Conservation (phyloP, 64 coral and sea anemone species). For the Montipora foliosa region DNA sequence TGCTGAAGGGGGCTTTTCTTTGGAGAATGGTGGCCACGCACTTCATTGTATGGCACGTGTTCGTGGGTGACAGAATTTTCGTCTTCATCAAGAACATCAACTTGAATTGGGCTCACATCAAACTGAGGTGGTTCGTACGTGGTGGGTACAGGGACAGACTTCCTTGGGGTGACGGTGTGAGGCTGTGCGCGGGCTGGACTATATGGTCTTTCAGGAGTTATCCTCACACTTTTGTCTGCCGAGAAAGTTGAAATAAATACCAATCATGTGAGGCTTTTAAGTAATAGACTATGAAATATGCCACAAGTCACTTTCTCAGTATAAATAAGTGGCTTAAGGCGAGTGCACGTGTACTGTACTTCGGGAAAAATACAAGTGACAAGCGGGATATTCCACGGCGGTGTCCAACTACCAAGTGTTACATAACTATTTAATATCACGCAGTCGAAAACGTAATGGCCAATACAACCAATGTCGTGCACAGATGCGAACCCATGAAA, state of each 20-base stretch:
- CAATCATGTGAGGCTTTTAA: not conserved
- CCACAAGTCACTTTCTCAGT: no score
- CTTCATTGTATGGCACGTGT: constrained; percentile 6
- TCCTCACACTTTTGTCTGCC: constrained; percentile 75
- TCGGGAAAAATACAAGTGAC: no score
- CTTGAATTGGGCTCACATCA: constrained; percentile 69
- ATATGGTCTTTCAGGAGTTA: constrained; percentile 68
- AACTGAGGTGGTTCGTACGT: constrained; percentile 73
- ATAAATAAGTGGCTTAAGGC: no score
- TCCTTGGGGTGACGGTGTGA: constrained; percentile 76
- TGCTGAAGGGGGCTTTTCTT: not conserved
- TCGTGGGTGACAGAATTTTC: not conserved
- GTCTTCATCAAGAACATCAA: constrained; percentile 21
- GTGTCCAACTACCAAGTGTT: no score
- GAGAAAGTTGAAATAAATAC: not conserved
- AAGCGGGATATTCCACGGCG: no score
- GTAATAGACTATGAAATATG: no score
- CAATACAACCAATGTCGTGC: no score
- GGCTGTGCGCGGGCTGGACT: constrained; percentile 34
- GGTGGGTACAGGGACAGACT: constrained; percentile 69
- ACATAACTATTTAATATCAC: no score
- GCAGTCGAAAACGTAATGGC: no score
- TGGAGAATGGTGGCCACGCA: not conserved
- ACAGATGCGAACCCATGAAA: no score
- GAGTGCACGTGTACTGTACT: no score